Percentiles rank a stretch among this genome's conserved stretches.
These are phyloP conservation scores for Nibea albiflora DNA, from an alignment of 2,113 vertebrate species.

Conservation along the genomic window DNA sequence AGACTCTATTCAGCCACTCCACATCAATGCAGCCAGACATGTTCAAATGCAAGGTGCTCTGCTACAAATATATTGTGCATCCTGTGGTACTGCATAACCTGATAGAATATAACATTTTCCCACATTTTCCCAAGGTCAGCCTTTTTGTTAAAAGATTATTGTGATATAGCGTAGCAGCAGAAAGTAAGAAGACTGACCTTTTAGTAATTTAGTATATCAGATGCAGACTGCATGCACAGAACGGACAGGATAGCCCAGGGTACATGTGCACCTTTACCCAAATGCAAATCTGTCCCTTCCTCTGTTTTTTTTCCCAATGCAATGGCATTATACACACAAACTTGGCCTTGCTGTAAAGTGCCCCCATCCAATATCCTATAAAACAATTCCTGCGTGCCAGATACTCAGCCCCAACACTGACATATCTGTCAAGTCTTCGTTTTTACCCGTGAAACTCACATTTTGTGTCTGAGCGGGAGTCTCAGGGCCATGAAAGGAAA, in stretches of 20 bases:
- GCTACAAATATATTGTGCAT: constrained; percentile 23
- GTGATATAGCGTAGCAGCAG: background rate
- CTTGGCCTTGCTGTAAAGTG: background rate
- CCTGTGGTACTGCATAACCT: background rate
- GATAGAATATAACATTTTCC: background rate
- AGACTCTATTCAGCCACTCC: constrained; percentile 53
- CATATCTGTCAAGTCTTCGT: constrained; percentile 26
- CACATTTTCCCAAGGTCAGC: constrained; percentile 11
- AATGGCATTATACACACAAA: background rate
- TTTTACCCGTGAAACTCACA: constrained; percentile 18
- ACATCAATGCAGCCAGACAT: constrained; percentile 47
- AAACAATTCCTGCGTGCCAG: background rate
- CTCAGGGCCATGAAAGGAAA: constrained; percentile 43
- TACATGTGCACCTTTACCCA: constrained; percentile 44
- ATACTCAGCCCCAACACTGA: constrained; percentile 11
- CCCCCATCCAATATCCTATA: background rate
- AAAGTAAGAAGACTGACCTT: constrained; percentile 40
- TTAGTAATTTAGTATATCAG: constrained; percentile 34
- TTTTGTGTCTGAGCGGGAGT: constrained; percentile 19
- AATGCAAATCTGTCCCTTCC: constrained; percentile 18
- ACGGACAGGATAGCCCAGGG: constrained; percentile 25
- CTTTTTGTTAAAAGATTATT: constrained; percentile 16
- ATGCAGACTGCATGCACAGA: constrained; percentile 23
- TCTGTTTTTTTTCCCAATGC: constrained; percentile 1
- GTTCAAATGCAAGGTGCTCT: constrained; percentile 40